These are phyloP conservation scores for Podocnemis expansa DNA, from an alignment of 2,113 vertebrate genomes.

Conservation along the genomic window DNA sequence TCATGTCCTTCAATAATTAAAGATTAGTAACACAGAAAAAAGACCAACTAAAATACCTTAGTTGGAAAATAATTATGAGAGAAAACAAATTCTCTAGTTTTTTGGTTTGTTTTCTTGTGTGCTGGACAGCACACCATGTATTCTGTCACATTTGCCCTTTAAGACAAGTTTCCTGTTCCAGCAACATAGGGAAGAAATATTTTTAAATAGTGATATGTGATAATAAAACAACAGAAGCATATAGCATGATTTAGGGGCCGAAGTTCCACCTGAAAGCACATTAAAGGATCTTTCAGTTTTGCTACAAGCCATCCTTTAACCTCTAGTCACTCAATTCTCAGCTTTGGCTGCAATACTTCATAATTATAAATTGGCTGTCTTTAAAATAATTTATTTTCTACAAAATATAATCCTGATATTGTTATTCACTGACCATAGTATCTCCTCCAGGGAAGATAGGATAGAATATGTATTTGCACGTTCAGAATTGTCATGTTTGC, in stretches of 20 bases:
- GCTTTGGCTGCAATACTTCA: not conserved
- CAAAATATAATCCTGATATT: not conserved
- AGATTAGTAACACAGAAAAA: not conserved
- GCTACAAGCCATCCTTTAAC: not conserved
- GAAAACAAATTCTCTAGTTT: not conserved
- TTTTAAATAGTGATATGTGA: not conserved
- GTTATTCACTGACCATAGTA: not conserved
- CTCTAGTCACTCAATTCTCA: not conserved
- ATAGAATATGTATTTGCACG: not conserved
- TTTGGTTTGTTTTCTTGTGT: not conserved
- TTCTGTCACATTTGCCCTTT: not conserved
- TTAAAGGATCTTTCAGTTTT: not conserved
- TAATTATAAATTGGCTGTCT: not conserved
- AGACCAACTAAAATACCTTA: not conserved
- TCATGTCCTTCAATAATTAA: not conserved
- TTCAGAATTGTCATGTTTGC: too few species aligned
- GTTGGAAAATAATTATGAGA: not conserved
- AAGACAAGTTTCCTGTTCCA: not conserved
- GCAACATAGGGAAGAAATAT: not conserved
- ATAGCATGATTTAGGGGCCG: not conserved
- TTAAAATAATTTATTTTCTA: not conserved
- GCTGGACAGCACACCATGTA: not conserved
- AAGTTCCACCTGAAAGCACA: not conserved
- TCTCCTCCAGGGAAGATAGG: not conserved
- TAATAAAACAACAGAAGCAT: not conserved